Base-by-base conservation (phyloP, 2,797 vertebrate genomes). In the Rhyacichthys aspro region DNA sequence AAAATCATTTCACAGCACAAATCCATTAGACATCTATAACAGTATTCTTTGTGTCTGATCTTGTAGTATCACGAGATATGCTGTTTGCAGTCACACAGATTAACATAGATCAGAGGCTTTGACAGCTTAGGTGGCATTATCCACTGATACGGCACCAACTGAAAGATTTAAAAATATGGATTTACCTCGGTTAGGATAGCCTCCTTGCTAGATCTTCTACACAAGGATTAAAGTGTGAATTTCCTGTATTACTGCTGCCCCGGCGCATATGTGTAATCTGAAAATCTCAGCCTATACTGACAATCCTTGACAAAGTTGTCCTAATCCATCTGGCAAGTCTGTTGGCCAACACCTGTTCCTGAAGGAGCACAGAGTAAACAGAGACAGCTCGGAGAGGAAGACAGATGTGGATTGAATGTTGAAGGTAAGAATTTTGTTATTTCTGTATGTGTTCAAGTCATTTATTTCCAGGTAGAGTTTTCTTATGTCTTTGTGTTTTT, bases 181-280 rank as follows among this genome's bases (percentile, higher is more conserved):
- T 65, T 42, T 72, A 70, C 64, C 53, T 63, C 9, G 12, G 48
- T 52, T 0, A 17, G 19, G 37, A 67, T 50, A 73, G 70, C 59
- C 70, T 56, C 59, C 6, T 43, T 33, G 6, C 33, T 33, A 70
- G 70, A 81, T 77, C 68, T 67, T 67, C 73, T 42, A 53, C 59
- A 52, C 67, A 62, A 33, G 69, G 90, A 91, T 90, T 91, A 88
- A 72, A 78, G 81, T 77, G 77, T 66, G 77, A 85, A 70, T 79
- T 73, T 80, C 81, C 74, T 70, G 63, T 79, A 43, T 84, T 73
- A 67, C 72, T 77, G 34, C 72, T 68, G 42, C 63, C 36, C 43
- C 50, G 47, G 47, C 55, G 64, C 75, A 76, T 82, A 73, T 78
- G 64, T 62, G 28, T 88, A 88, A 91, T 90, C 89, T 86, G 42